Base-by-base conservation (phyloP, 2,797 vertebrate genomes). In the Dicrostonyx torquatus region DNA sequence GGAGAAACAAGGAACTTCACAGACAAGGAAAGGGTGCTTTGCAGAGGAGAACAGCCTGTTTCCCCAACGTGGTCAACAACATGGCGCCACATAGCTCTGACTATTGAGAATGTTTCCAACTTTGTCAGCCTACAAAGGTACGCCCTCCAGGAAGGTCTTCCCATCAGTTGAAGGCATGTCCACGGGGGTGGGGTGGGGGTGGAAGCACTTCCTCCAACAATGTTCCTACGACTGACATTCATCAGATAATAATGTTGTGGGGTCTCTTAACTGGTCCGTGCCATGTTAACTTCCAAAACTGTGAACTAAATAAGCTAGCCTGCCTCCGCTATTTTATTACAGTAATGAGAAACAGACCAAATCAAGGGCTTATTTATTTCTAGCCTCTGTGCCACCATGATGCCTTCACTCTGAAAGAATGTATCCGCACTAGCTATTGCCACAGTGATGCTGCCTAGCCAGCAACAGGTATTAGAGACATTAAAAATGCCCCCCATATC, bases 21-120 rank as follows among this genome's bases (percentile, higher is more conserved):
- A 90, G n/a, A 64, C 26, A 79, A 4, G 26, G 29, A n/a, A 90
- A 55, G 22, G n/a, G 48, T 40, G 9, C 37, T 62, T n/a, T 66
- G 15, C 7, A 1, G 72, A 20, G 55, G 87, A 34, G n/a, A 3
- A 75, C 13, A n/a, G 15, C 29, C 29, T 40, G 40, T 8, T 75
- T 94, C 94, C 50, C 37, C 15, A 45, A 20, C 7, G 45, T 24
- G 34, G 20, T 60, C 26, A 9, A 0, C 18, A 83, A 60, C 70
- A 10, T 72, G 48, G 14, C 3, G 2, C 45, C 89, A 55, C 89
- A 72, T 91, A 95, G 89, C 82, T 89, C 78, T 94, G 58, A 66
- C 86, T 89, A 24, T 83, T 88, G 76, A 87, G 89, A 87, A 22
- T n/a, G 45, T 72, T 48, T 94, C 76, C 68, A 6, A 64, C 43